Base-by-base conservation (phyloP, 2,888 invertebrate species). In the Xylophagus ater region DNA sequence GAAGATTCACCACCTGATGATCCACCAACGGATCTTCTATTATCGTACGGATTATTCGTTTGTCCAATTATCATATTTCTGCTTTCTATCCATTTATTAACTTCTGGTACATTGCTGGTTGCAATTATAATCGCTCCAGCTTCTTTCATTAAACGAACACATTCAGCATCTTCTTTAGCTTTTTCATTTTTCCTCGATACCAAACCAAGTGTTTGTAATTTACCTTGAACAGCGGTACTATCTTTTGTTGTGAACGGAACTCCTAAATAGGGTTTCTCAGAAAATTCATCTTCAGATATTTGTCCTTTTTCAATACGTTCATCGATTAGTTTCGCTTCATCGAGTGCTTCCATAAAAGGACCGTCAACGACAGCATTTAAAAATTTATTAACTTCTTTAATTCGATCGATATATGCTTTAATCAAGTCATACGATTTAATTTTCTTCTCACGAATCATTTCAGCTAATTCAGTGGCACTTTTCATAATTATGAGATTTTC, bases 191-290 rank as follows among this genome's bases (percentile, higher is more conserved):
- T 70, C 0, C 94, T 71, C 3, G 70, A 59, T 0, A 67, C 6
- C 34, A 84, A 53, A 3, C 85, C 87, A 50, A 84, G 70, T 0
- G 84, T 76, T 54, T 77, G 74, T 1, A 73, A 62, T 65, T 83
- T 67, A 57, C 88, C 90, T 55, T 73, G 67, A 1, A 82, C 81
- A 6, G 77, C 74, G 42, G 88, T 85, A 38, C 85, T 82, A 59
- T 94, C 94, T 62, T 96, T 96, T 0, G 84, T 78, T 5, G 92
- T 87, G 58, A 94, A 88, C 0, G 96, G 94, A 5, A 96, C 81
- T 6, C 94, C 80, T 37, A 94, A 68, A 53, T 92, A 85, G 4
- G 90, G 89, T 62, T 78, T 81, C 13, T 72, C 64, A 34, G 69
- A 66, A 44, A 82, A 75, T 50, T 81, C 76, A 10, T 72, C 70